phyloP scores from a whole-genome alignment of 2,113 vertebrate genomes.

The Axis porcinus region DNA sequence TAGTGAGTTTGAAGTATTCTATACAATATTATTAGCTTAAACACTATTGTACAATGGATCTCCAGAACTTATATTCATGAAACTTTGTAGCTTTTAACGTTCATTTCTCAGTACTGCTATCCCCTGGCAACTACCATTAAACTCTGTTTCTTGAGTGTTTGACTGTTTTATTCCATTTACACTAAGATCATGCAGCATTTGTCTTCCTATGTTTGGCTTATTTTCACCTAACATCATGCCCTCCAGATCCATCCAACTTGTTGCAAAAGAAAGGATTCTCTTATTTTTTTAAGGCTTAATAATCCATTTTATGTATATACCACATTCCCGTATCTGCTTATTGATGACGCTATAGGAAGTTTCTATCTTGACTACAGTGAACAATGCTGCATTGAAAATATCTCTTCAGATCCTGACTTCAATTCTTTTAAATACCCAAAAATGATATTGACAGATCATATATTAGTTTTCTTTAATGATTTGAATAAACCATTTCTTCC shows the following conservation, averaged over 20 bases:
- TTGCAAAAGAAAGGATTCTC: background rate
- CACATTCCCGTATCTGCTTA: background rate
- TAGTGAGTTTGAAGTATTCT: no score
- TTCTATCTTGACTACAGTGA: background rate
- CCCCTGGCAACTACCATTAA: no score
- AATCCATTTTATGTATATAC: background rate
- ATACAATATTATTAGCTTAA: no score
- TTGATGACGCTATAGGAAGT: background rate
- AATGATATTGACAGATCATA: background rate
- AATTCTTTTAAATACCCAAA: background rate
- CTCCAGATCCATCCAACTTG: background rate
- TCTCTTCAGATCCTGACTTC: background rate
- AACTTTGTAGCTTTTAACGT: no score
- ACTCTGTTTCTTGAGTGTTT: no score
- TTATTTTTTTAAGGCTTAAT: background rate
- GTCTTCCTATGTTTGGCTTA: no score
- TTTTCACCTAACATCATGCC: background rate
- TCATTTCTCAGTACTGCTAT: no score
- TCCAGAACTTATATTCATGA: no score
- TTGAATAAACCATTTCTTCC: background rate
- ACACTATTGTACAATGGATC: no score
- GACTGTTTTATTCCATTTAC: no score
- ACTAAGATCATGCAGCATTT: no score
- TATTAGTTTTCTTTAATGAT: background rate
- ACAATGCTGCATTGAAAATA: background rate